Evolutionary conservation across 2,888 invertebrate species (phyloP), one percentile per base, ranked within the genome.

Genomic region (Phyllotreta cruciferae): DNA sequence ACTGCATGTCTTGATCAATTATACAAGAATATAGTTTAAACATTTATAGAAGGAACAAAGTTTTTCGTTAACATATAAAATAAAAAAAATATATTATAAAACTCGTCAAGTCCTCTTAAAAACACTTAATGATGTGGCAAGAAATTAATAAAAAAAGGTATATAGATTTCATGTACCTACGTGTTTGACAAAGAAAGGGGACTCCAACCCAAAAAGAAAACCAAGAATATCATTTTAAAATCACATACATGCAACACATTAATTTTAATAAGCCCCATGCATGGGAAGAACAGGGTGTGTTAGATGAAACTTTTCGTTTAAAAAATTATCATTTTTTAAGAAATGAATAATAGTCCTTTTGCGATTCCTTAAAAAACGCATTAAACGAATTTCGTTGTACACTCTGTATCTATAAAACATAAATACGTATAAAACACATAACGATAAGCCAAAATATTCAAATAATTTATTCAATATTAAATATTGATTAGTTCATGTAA

Each of bases 121-220:
- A 37, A 38, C 10, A 56, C 42, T 45, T 56, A 24, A 56, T 56
- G 56, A 58, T 36, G 58, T 53, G 60, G 60, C 60, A 60, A 60
- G 60, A 60, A 60, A 56, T 35, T 24, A 24, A 52, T 42, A 56
- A 66, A 64, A 49, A 49, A 14, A 37, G 36, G 60, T 57, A 62
- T 56, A 66, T 47, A 62, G 56, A 55, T 36, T 37, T 50, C 49
- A 42, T 60, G 56, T 63, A 61, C 56, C 41, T 63, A 58, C 34
- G 61, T 54, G 61, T 58, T 50, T 67, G 70, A 63, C 66, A 67
- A 66, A 65, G 65, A 64, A 42, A 64, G 58, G 10, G 24, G 35
- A 70, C 70, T 77, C 79, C 78, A 79, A 81, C 81, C 81, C 81
- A 81, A 81, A 81, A 80, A 80, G 80, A 80, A 72, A 71, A 67